Evolutionary conservation across 2,888 invertebrate species (phyloP).

Genomic region (Halictus quadricinctus): DNA sequence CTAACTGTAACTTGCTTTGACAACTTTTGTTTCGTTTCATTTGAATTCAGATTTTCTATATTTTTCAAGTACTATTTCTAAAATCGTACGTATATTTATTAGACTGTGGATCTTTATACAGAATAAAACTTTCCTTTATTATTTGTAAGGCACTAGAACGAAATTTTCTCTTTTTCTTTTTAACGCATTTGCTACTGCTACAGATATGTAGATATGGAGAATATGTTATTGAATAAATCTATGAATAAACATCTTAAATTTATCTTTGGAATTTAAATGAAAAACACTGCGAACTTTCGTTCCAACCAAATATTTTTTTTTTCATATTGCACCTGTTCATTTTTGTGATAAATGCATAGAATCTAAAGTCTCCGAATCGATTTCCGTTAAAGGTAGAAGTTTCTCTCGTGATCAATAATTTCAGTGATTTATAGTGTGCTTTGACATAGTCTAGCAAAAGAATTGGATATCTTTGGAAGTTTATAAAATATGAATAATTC

Average conservation of each 20-base stretch:
- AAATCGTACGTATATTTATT: neutral
- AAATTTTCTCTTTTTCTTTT: neutral
- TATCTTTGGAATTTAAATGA: neutral
- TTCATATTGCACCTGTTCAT: neutral
- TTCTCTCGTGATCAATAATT: neutral
- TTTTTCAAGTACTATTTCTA: neutral
- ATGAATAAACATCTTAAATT: too few relatives aligned
- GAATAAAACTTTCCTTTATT: neutral
- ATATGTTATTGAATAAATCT: too few relatives aligned
- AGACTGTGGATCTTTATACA: neutral
- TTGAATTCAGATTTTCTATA: neutral
- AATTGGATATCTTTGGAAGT: neutral
- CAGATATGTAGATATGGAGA: neutral
- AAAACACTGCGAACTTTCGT: neutral
- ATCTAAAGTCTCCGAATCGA: neutral
- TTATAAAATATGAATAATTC: constrained; percentile 2
- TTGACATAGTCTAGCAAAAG: neutral
- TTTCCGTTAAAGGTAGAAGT: neutral
- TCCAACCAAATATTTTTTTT: neutral
- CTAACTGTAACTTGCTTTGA: neutral
- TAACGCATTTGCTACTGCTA: neutral
- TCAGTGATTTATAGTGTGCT: neutral
- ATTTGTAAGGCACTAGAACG: neutral
- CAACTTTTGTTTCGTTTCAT: neutral
- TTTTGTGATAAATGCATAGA: neutral